Percentiles rank a stretch among this genome's conserved stretches.
phyloP scores from a whole-genome alignment of 2,888 invertebrate species.

The Xestia xanthographa region DNA sequence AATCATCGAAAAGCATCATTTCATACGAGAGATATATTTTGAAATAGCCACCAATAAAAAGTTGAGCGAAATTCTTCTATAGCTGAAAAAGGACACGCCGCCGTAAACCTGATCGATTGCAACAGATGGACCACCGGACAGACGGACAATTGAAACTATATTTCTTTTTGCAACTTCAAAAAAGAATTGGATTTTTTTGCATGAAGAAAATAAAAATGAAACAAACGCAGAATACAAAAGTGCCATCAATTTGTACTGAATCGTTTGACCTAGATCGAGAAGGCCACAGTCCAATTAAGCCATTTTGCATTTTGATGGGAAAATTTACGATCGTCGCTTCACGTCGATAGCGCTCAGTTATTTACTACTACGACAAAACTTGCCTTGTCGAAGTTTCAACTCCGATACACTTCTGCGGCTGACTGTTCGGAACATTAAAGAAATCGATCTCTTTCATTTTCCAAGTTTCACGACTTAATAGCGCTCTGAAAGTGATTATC shows the following conservation, averaged over 20 bases:
- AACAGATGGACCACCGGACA: constrained; percentile 34
- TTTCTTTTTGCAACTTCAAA: constrained; percentile 43
- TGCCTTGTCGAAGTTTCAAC: constrained; percentile 65
- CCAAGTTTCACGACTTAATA: constrained; percentile 44
- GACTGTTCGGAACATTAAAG: constrained; percentile 49
- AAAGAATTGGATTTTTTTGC: constrained; percentile 52
- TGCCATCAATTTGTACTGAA: constrained; percentile 87
- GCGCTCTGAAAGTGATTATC: constrained; percentile 43
- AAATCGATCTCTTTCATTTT: constrained; percentile 61
- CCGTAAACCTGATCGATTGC: constrained; percentile 46
- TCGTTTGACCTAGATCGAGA: constrained; percentile 87
- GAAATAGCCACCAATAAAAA: constrained; percentile 18
- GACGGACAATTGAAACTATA: constrained; percentile 47
- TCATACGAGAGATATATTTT: constrained; percentile 8
- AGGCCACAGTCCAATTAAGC: constrained; percentile 90
- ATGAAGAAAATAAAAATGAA: constrained; percentile 75
- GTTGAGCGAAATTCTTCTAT: constrained; percentile 5
- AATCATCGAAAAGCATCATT: constrained; percentile 1
- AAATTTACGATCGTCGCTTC: constrained; percentile 87
- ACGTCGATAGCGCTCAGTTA: constrained; percentile 83
- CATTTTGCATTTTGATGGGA: constrained; percentile 90
- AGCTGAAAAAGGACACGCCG: constrained; percentile 27
- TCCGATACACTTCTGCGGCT: constrained; percentile 59
- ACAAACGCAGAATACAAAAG: constrained; percentile 82
- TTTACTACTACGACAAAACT: constrained; percentile 79